Conservation (phyloP, 1,140 invertebrate genomes). For the Tribolium madens region DNA sequence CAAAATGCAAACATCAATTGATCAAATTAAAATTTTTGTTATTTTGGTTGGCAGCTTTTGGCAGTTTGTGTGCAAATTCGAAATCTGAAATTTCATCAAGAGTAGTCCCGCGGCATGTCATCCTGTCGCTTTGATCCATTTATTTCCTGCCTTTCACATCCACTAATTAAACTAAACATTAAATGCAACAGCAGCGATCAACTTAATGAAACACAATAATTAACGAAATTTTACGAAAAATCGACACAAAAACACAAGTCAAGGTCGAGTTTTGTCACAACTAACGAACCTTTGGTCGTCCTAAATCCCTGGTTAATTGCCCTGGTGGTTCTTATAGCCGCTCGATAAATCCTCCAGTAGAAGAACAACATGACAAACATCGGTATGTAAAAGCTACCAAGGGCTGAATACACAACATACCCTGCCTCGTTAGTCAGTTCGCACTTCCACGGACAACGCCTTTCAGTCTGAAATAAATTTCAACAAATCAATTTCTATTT, state of each 20-base stretch:
- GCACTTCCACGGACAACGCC: slow-evolving; percentile 84
- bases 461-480: slow-evolving; percentile 35
- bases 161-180: slow-evolving; percentile 26
- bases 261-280: neutral
- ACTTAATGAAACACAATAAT: neutral
- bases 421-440: slow-evolving; percentile 91
- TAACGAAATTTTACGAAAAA: no score
- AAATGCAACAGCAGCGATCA: slow-evolving; percentile 1
- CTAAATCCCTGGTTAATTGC: slow-evolving; percentile 94
- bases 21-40: neutral
- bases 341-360: slow-evolving; percentile 95
- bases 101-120: neutral
- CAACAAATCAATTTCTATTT: no score
- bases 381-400: slow-evolving; percentile 96
- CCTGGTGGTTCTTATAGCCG: slow-evolving; percentile 88
- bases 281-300: slow-evolving; percentile 82
- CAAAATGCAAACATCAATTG: neutral
- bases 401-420: slow-evolving; percentile 87
- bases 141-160: neutral
- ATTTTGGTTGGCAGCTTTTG: neutral
- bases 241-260: no score
- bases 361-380: slow-evolving; percentile 97
- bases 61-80: neutral
- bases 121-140: slow-evolving; percentile 1
- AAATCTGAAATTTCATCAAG: neutral